Percentiles rank a stretch among this genome's conserved stretches.
Conservation (phyloP, 1,140 invertebrate genomes). For the Macrocentrus cingulum region DNA sequence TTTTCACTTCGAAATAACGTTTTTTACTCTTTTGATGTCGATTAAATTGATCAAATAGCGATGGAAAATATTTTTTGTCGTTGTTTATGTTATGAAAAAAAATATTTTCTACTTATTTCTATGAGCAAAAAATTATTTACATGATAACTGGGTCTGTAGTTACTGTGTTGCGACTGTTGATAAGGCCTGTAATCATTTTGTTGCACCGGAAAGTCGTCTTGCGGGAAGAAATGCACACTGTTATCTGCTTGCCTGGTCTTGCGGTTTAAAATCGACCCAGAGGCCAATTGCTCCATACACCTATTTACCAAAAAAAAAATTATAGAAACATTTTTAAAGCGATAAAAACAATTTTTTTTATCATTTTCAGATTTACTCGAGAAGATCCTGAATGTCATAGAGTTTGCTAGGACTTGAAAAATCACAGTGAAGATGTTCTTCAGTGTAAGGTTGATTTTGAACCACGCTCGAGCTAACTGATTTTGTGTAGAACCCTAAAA, state of each 20-base stretch:
- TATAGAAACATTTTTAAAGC: neutral
- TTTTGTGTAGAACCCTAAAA: conserved; percentile 18
- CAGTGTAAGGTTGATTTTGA: conserved; percentile 23
- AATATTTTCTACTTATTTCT: too few species aligned
- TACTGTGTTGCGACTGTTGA: too few species aligned
- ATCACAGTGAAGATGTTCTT: conserved; percentile 26
- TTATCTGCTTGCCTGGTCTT: conserved; percentile 14
- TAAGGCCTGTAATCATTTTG: too few species aligned
- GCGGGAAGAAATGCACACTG: conserved; percentile 4
- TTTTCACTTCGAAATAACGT: too few species aligned
- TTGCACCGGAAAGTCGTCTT: too few species aligned
- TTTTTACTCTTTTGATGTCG: too few species aligned
- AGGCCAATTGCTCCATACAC: conserved; percentile 36
- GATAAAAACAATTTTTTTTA: conserved; percentile 4
- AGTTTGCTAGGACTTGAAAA: conserved; percentile 31
- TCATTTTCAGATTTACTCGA: conserved; percentile 38
- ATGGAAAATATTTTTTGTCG: too few species aligned
- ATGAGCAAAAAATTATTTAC: too few species aligned
- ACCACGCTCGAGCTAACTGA: conserved; percentile 17
- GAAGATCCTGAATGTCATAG: conserved; percentile 43
- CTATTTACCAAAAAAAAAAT: conserved; percentile 26
- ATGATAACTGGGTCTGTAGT: too few species aligned
- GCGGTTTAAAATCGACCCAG: conserved; percentile 16
- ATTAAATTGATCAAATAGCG: too few species aligned
- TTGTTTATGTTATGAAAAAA: too few species aligned